Conservation (phyloP, 2,797 vertebrate species). For the Catostomus latipinnis region DNA sequence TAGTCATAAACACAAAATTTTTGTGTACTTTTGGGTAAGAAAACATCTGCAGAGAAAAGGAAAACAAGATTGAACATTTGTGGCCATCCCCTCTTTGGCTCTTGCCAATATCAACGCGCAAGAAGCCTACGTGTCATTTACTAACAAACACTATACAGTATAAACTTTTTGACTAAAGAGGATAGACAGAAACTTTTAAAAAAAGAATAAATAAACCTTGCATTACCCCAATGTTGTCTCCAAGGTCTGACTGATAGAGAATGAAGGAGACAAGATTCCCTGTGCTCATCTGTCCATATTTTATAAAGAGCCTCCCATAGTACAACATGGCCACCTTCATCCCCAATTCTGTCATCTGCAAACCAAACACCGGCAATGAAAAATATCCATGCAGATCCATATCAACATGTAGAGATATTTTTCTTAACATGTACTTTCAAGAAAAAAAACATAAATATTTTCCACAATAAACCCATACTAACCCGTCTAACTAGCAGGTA, state of each 20-base stretch:
- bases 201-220: not conserved
- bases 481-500: constrained; percentile 80
- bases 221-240: constrained; percentile 62
- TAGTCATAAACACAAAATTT: too few relatives aligned
- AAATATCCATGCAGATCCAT: not conserved
- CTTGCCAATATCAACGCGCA: too few relatives aligned
- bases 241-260: constrained; percentile 79
- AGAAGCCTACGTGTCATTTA: too few relatives aligned
- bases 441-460: not conserved
- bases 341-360: constrained; percentile 64
- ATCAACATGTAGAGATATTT: not conserved
- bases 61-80: too few relatives aligned
- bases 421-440: not conserved
- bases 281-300: constrained; percentile 73
- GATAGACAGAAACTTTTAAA: too few relatives aligned
- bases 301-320: constrained; percentile 79
- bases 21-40: too few relatives aligned
- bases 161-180: too few relatives aligned
- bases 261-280: constrained; percentile 86
- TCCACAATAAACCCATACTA: constrained; percentile 31
- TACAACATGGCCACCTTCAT: constrained; percentile 81
- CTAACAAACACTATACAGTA: too few relatives aligned
- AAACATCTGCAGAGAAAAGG: too few relatives aligned
- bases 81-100: too few relatives aligned
- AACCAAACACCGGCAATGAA: not conserved